Evolutionary conservation across 2,888 invertebrate genomes (phyloP).

Genomic region (Xanthorhoe designata): DNA sequence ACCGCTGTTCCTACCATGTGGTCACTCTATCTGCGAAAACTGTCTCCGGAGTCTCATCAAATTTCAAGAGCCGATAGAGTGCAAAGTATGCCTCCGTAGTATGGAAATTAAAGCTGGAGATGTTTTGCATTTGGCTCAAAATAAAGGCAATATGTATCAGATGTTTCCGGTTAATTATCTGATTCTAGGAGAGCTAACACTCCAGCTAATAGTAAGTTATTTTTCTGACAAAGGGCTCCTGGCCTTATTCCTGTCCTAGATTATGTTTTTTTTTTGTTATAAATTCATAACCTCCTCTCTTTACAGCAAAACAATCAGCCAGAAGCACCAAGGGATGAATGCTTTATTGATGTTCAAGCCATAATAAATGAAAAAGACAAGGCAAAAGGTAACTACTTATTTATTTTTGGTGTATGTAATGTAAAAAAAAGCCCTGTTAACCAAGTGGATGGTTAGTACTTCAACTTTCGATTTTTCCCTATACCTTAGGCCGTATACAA

Average conservation of each 20-base stretch:
- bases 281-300: no score
- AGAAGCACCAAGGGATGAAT: slow-evolving; percentile 40
- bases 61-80: slow-evolving; percentile 75
- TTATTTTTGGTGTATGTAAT: not conserved
- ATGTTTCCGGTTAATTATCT: slow-evolving; percentile 70
- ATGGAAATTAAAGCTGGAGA: slow-evolving; percentile 57
- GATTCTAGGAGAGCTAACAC: slow-evolving; percentile 71
- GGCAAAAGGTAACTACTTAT: slow-evolving; percentile 56
- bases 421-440: no score
- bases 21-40: slow-evolving; percentile 88
- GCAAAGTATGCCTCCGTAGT: slow-evolving; percentile 75
- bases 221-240: not conserved
- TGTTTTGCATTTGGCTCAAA: slow-evolving; percentile 49
- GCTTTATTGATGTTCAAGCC: slow-evolving; percentile 64
- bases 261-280: not conserved
- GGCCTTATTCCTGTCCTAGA: no score
- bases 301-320: slow-evolving; percentile 15
- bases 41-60: slow-evolving; percentile 80
- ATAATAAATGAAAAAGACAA: slow-evolving; percentile 57
- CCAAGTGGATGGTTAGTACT: no score
- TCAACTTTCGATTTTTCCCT: no score
- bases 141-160: slow-evolving; percentile 58
- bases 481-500: no score
- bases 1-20: slow-evolving; percentile 88
- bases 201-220: slow-evolving; percentile 48